phyloP scores from a whole-genome alignment of 1,140 invertebrate genomes.

The Drosophila serrata region DNA sequence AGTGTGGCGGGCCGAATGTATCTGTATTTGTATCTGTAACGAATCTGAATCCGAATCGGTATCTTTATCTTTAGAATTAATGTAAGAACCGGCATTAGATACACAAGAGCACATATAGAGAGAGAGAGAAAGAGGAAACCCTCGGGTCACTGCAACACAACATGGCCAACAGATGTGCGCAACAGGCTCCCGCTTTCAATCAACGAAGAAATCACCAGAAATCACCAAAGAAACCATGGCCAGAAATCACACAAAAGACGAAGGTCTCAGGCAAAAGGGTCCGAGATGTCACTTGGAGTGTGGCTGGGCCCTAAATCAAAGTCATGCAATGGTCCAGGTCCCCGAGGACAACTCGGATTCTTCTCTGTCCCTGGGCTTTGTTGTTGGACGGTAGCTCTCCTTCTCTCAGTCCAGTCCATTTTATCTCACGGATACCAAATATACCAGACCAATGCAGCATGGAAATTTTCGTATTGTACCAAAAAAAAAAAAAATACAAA shows the following conservation, averaged over 20 bases:
- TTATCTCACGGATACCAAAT: conserved; percentile 47
- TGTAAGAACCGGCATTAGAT: conserved; percentile 62
- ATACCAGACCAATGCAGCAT: conserved; percentile 42
- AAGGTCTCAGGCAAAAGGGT: conserved; percentile 57
- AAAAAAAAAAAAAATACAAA: too few relatives aligned
- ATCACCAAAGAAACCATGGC: conserved; percentile 16
- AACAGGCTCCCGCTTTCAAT: conserved; percentile 70
- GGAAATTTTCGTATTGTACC: conserved; percentile 59
- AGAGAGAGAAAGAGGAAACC: conserved; percentile 31
- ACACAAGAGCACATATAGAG: conserved; percentile 34
- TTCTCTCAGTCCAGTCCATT: conserved; percentile 17
- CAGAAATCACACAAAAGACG: conserved; percentile 47
- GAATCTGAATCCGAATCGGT: conserved; percentile 63
- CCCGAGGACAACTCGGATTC: conserved; percentile 21
- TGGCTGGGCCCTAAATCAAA: conserved; percentile 71
- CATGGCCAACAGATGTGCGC: conserved; percentile 74
- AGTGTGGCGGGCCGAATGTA: conserved; percentile 63
- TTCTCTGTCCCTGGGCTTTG: conserved; percentile 4
- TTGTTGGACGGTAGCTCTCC: conserved; percentile 48
- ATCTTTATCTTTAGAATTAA: conserved; percentile 46
- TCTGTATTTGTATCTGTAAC: conserved; percentile 65
- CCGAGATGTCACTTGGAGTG: conserved; percentile 70
- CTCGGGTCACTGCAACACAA: conserved; percentile 49
- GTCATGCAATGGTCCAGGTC: conserved; percentile 44
- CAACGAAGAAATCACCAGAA: conserved; percentile 49